Percentiles rank a stretch among this genome's conserved stretches.
Evolutionary conservation across 2,888 invertebrate species (phyloP).

Genomic region (Crossocerus cetratus): DNA sequence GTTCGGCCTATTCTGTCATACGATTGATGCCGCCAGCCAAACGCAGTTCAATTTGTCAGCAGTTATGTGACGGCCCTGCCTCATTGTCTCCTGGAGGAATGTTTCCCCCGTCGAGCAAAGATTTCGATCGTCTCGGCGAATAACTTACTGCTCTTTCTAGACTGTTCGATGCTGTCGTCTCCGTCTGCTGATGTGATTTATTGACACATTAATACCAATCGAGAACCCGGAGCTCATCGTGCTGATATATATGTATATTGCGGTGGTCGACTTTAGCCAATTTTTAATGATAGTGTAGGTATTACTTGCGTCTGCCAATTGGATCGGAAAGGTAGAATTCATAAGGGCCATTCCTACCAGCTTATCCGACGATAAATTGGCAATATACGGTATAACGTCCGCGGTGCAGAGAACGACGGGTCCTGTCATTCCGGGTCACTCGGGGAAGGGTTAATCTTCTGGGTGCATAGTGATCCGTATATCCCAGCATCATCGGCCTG

Average conservation of each 20-base stretch:
- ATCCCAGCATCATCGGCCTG: conserved; percentile 35
- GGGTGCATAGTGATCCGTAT: conserved; percentile 22
- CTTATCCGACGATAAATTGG: conserved; percentile 22
- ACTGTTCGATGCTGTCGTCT: too few species aligned
- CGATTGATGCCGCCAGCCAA: conserved; percentile 11
- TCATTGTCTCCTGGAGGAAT: not conserved
- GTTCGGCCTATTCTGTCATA: conserved; percentile 10
- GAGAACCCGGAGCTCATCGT: too few species aligned
- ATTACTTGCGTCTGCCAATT: conserved; percentile 17
- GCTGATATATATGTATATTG: too few species aligned
- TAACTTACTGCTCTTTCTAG: too few species aligned
- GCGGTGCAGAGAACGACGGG: conserved; percentile 16
- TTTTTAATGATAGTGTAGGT: not conserved
- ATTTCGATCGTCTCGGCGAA: too few species aligned
- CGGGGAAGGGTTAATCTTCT: conserved; percentile 41
- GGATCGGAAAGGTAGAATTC: conserved; percentile 20
- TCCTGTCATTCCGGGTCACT: conserved; percentile 38
- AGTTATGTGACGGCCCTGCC: conserved; percentile 10
- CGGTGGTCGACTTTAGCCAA: not conserved
- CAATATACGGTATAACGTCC: conserved; percentile 35
- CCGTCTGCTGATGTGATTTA: too few species aligned
- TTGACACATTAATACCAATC: too few species aligned
- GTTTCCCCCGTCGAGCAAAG: not conserved
- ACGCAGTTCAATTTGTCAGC: conserved; percentile 4
- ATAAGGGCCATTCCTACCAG: conserved; percentile 13